Evolutionary conservation across 53 echinoderm and acorn worm genomes (phyloP), one percentile per base, ranked within the genome.

Genomic region (Antedon mediterranea): DNA sequence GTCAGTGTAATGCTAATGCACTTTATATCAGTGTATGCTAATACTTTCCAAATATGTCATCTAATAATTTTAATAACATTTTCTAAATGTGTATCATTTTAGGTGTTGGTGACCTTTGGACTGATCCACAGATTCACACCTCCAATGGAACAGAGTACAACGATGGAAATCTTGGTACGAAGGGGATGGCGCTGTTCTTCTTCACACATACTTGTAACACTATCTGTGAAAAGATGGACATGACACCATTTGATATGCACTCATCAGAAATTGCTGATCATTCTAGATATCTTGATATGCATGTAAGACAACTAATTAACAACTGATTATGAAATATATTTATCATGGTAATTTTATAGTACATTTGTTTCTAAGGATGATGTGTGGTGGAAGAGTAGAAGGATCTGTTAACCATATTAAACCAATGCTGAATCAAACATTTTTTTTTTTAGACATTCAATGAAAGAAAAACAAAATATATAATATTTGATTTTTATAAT

Each of bases 111-210:
- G 95, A 94, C 73, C 79, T 94, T 79, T 94, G 89, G 82, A 94
- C 95, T 11, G 95, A 94, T 79, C 95, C 95, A 13, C 95, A 94
- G 81, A 94, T 94, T 74, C 95, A 94, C 86, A 94, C 95, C 30
- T 85, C 87, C 0, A 94, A 85, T 0, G 95, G 95, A 0, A 91
- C 82, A 14, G 95, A 94, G 81, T 94, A 94, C 81, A 94, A 94
- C 18, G 95, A 94, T 23, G 95, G 95, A 13, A 94, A 94, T 82
- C 87, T 94, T 0, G 95, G 95, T 23, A 77, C 84, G 20, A 83
- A 89, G 31, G 95, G 95, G 6, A 89, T 94, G 89, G 95, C 95
- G 1, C 82, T 94, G 31, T 94, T 94, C 90, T 94, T 94, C 71
- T 84, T 89, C 4, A 89, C 95, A 29, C 95, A 94, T 72, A 85